Conservation (phyloP, 2,113 vertebrate species). For the Australoheros scitulus region DNA sequence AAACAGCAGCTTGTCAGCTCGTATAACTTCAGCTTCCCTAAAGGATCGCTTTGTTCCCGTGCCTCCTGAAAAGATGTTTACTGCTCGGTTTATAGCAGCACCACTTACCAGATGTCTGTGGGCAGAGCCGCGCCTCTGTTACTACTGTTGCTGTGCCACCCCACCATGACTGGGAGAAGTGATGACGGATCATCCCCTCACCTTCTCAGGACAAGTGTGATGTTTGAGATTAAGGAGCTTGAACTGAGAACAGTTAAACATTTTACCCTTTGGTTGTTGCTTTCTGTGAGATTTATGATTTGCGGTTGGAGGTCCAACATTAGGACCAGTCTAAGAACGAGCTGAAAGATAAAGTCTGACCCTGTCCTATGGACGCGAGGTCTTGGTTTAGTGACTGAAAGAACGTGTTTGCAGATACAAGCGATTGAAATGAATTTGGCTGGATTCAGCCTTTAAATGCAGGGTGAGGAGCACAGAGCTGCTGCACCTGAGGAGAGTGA, state of each 20-base stretch:
- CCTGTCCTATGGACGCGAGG: background rate
- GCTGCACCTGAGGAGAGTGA: background rate
- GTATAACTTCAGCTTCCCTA: background rate
- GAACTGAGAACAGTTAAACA: background rate
- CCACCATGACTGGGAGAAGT: background rate
- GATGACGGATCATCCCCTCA: background rate
- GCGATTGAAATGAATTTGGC: background rate
- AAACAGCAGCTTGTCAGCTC: background rate
- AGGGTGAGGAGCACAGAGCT: background rate
- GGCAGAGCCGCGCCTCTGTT: conserved; percentile 6
- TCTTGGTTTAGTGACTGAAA: background rate
- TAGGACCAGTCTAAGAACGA: background rate
- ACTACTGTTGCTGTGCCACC: conserved; percentile 33
- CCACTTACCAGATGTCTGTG: conserved; percentile 34
- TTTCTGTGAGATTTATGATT: background rate
- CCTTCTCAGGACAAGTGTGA: background rate
- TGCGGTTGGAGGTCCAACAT: accelerated
- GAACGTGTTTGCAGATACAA: background rate
- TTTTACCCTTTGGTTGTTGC: background rate
- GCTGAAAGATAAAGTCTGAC: background rate
- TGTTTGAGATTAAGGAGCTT: background rate
- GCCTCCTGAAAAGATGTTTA: background rate
- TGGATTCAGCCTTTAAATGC: background rate
- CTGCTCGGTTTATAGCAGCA: background rate
- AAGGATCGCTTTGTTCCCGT: background rate